These are phyloP conservation scores for Lasioglossum calceatum DNA, from an alignment of 2,888 invertebrate genomes.

Conservation along the genomic window DNA sequence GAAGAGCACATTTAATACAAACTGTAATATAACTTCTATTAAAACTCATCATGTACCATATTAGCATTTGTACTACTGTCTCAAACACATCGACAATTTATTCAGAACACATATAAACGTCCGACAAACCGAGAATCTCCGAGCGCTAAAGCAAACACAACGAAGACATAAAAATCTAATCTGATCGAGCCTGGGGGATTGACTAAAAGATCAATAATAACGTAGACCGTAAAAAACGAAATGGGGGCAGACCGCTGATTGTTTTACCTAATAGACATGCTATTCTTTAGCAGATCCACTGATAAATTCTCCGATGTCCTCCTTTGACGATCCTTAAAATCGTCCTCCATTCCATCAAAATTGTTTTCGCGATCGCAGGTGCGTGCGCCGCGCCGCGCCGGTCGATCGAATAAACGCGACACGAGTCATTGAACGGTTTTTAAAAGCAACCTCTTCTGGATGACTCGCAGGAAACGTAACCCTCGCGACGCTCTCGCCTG, in stretches of 20 bases:
- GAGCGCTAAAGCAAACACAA: background rate
- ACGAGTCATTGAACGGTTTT: constrained; percentile 21
- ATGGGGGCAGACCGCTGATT: background rate
- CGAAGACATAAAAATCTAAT: background rate
- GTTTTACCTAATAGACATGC: background rate
- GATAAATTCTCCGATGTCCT: background rate
- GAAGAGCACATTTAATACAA: background rate
- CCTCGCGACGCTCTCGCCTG: constrained; percentile 29
- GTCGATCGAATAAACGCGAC: background rate
- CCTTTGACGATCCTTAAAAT: background rate
- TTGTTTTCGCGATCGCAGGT: background rate
- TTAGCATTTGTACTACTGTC: background rate
- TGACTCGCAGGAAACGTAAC: constrained; percentile 62
- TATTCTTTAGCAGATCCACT: background rate
- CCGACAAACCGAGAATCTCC: background rate
- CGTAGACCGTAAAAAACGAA: background rate
- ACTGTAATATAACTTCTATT: background rate
- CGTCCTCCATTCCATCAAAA: background rate
- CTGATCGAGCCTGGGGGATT: background rate
- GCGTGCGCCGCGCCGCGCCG: no score
- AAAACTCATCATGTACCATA: background rate
- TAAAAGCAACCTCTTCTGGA: constrained; percentile 1
- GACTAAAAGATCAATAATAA: background rate
- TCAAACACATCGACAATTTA: background rate
- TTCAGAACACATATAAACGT: background rate